Conservation (phyloP, 2,888 invertebrate species). For the Argynnis bischoffii region DNA sequence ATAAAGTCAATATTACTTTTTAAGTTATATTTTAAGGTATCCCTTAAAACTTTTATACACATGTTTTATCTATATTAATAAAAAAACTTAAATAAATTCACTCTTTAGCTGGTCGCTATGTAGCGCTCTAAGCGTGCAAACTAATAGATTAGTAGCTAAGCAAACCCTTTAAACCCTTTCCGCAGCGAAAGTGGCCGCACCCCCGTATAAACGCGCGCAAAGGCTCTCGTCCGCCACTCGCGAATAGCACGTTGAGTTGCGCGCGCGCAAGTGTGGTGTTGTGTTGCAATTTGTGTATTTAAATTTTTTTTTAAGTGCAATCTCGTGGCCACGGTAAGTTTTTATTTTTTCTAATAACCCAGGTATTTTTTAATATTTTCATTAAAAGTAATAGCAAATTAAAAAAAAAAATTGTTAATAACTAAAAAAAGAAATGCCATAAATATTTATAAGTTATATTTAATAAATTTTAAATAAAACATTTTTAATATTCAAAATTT, state of each 20-base stretch:
- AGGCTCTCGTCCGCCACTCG: conserved; percentile 63
- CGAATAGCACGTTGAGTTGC: conserved; percentile 57
- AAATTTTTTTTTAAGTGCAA: conserved; percentile 17
- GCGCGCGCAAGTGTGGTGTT: conserved; percentile 47
- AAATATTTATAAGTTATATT: no score
- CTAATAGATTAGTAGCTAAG: background rate
- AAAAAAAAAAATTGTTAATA: no score
- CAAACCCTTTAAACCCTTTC: conserved; percentile 38
- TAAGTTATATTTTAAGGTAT: no score
- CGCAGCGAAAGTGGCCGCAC: conserved; percentile 73
- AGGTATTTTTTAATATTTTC: background rate
- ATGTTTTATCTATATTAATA: no score
- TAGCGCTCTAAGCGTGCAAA: background rate
- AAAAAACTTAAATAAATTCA: no score
- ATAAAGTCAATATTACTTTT: no score
- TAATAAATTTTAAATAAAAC: no score
- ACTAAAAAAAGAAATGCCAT: no score
- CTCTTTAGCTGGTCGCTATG: no score
- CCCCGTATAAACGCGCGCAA: conserved; percentile 68
- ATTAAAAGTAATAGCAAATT: background rate
- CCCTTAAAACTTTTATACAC: no score
- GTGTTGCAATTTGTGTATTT: conserved; percentile 34
- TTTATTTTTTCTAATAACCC: conserved; percentile 5
- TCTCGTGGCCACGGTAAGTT: conserved; percentile 25
- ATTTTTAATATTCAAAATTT: no score